Conservation (phyloP, 2,888 invertebrate species). For the Apodemia zela region DNA sequence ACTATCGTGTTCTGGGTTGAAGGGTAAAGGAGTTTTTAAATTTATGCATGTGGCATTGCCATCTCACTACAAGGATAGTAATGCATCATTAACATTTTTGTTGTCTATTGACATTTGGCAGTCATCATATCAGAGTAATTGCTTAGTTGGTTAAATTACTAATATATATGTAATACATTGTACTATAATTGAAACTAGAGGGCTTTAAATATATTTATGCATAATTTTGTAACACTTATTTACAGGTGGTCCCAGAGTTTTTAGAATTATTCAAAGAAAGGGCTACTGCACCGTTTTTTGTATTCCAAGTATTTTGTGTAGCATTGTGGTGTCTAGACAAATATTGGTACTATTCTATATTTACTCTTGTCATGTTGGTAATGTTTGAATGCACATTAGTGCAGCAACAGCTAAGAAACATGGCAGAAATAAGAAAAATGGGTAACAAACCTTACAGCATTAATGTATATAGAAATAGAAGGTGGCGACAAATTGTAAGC, state of each 20-base stretch:
- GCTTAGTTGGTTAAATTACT: too few species aligned
- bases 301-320: conserved; percentile 99
- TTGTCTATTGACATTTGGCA: too few species aligned
- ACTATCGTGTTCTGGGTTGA: too few species aligned
- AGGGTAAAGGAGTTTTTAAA: too few species aligned
- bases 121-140: too few species aligned
- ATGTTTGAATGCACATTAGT: conserved; percentile 98
- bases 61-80: too few species aligned
- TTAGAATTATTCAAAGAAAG: conserved; percentile 97
- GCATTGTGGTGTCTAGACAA: conserved; percentile 99
- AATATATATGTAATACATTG: too few species aligned
- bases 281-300: conserved; percentile 99
- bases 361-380: conserved; percentile 96
- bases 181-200: too few species aligned
- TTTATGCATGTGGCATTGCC: too few species aligned
- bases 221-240: conserved; percentile 27
- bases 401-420: conserved; percentile 97
- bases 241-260: conserved; percentile 94
- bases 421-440: conserved; percentile 99
- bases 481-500: conserved; percentile 92
- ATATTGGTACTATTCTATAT: conserved; percentile 98
- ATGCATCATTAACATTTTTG: too few species aligned
- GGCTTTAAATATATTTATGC: too few species aligned
- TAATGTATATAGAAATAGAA: conserved; percentile 92
- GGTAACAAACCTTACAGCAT: conserved; percentile 97